Evolutionary conservation across 2,797 vertebrate genomes (phyloP).

Genomic region (Acanthurus tractus): DNA sequence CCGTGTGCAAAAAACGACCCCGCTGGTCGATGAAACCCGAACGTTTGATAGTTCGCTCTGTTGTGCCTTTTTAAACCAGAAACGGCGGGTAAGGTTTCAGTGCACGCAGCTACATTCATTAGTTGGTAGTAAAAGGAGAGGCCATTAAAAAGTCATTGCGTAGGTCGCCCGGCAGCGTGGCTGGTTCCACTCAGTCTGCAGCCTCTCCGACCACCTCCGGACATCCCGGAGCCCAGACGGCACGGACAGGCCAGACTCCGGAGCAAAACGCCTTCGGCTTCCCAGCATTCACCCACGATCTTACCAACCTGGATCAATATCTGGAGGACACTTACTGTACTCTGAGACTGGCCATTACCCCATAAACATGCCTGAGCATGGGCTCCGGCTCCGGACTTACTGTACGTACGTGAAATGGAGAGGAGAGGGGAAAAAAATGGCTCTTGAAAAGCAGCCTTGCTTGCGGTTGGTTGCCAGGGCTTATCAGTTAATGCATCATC

Average conservation of each 20-base stretch:
- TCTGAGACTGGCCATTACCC: conserved; percentile 72
- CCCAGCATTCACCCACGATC: conserved; percentile 72
- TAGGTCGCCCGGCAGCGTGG: conserved; percentile 51
- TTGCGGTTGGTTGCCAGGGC: conserved; percentile 23
- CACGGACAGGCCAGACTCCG: conserved; percentile 63
- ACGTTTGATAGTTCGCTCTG: conserved; percentile 45
- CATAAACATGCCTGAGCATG: conserved; percentile 66
- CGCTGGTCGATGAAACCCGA: conserved; percentile 33
- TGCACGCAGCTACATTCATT: conserved; percentile 67
- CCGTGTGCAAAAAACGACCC: conserved; percentile 31
- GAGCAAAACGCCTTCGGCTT: conserved; percentile 63
- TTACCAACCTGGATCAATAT: conserved; percentile 79
- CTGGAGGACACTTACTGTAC: conserved; percentile 72
- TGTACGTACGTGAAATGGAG: conserved; percentile 59
- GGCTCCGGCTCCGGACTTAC: conserved; percentile 63
- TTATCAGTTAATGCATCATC: conserved; percentile 54
- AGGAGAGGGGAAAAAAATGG: conserved; percentile 33
- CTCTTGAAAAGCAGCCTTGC: conserved; percentile 49
- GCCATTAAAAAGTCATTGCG: conserved; percentile 81
- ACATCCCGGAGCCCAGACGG: conserved; percentile 78
- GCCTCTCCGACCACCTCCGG: conserved; percentile 74
- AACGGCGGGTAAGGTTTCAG: conserved; percentile 67
- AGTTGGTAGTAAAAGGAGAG: conserved; percentile 74
- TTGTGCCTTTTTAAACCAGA: conserved; percentile 61
- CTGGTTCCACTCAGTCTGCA: conserved; percentile 85